Evolutionary conservation across 2,113 vertebrate genomes (phyloP).

Genomic region (human): DNA sequence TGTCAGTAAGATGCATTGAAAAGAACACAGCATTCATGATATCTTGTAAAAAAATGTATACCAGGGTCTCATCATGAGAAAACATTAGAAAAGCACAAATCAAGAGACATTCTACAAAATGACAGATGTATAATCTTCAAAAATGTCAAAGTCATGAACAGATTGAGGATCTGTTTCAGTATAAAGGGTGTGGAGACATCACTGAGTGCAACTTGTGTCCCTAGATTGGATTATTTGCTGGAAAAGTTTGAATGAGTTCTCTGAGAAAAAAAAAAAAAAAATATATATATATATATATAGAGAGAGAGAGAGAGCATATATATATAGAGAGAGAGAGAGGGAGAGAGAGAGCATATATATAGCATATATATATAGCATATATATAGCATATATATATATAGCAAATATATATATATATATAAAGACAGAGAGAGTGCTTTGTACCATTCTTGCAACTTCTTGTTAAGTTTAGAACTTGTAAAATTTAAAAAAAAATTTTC

Average conservation of each 20-base stretch:
- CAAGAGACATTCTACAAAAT: background rate
- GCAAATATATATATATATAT: too few species aligned
- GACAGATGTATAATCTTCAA: background rate
- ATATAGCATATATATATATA: too few species aligned
- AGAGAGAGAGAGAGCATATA: too few species aligned
- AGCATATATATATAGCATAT: too few species aligned
- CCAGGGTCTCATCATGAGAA: background rate
- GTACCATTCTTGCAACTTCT: background rate
- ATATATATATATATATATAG: too few species aligned
- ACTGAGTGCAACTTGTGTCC: background rate
- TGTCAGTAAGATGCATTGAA: background rate
- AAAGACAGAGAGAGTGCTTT: background rate
- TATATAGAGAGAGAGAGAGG: too few species aligned
- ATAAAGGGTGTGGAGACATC: background rate
- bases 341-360: too few species aligned
- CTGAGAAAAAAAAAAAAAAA: background rate
- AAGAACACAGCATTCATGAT: background rate
- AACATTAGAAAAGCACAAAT: background rate
- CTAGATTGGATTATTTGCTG: background rate
- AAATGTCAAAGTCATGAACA: background rate
- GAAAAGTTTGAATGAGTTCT: background rate
- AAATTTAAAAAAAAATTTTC: background rate
- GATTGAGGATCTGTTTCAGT: background rate
- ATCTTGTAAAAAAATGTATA: background rate
- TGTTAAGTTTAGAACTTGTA: background rate